A percentile compares a stretch with the other conserved stretches of the same genome.
Evolutionary conservation across 2,888 invertebrate genomes (phyloP).

Genomic region (Agrilus cyanescens): DNA sequence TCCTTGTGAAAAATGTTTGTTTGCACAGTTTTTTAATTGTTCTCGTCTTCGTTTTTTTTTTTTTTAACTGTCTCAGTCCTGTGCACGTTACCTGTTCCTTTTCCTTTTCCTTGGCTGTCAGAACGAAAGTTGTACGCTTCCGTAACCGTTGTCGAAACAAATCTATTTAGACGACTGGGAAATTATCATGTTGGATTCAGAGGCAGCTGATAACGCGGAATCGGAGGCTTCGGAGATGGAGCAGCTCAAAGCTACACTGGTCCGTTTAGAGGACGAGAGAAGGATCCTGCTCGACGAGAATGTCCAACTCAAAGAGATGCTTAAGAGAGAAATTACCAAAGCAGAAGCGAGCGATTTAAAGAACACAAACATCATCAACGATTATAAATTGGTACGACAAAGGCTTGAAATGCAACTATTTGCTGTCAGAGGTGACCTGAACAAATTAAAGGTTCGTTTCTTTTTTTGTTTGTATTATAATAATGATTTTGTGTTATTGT

Average conservation of each 20-base stretch:
- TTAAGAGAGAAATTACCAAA: constrained; percentile 62
- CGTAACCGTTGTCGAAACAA: no score
- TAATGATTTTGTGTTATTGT: constrained; percentile 1
- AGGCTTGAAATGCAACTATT: constrained; percentile 73
- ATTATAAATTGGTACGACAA: constrained; percentile 87
- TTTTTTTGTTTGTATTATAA: constrained; percentile 1
- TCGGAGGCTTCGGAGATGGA: constrained; percentile 46
- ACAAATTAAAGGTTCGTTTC: constrained; percentile 49
- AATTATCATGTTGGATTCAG: constrained; percentile 39
- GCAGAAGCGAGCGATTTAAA: constrained; percentile 60
- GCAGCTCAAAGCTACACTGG: constrained; percentile 41
- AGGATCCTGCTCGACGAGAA: constrained; percentile 37
- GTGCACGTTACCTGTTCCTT: no score
- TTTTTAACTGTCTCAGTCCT: no score
- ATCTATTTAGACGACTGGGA: constrained; percentile 33
- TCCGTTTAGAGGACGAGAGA: constrained; percentile 56
- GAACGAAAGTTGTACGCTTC: no score
- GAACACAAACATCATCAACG: constrained; percentile 72
- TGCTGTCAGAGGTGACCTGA: constrained; percentile 47
- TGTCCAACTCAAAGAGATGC: constrained; percentile 58
- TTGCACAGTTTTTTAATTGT: no score
- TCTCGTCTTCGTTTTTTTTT: no score
- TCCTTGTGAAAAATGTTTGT: no score
- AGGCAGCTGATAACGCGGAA: constrained; percentile 46
- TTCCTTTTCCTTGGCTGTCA: no score